Evolutionary conservation across 2,113 vertebrate genomes (phyloP).

Genomic region (Pipra filicauda): DNA sequence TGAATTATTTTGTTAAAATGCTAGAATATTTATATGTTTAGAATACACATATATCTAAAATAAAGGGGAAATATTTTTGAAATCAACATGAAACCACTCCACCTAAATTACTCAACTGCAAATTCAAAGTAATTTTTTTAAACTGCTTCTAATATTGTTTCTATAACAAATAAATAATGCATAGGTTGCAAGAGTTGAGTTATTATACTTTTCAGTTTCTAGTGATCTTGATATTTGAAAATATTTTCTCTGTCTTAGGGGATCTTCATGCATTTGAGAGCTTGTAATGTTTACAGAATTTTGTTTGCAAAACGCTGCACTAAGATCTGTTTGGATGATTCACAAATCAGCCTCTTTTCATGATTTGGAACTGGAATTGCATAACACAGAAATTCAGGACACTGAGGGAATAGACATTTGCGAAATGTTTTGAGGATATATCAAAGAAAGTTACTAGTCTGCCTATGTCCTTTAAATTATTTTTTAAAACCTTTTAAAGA

Average conservation of each 20-base stretch:
- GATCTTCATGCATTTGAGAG: neutral
- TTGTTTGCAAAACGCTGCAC: accelerated
- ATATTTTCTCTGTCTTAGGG: neutral
- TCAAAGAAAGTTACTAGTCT: neutral
- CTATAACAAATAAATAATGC: neutral
- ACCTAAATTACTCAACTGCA: neutral
- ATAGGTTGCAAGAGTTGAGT: neutral
- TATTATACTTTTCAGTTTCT: neutral
- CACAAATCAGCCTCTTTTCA: neutral
- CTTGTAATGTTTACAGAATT: neutral
- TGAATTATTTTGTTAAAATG: neutral
- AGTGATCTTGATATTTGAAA: neutral
- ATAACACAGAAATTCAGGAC: neutral
- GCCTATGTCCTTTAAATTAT: neutral
- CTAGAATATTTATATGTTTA: neutral
- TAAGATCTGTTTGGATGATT: neutral
- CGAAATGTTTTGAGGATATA: neutral
- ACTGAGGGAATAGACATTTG: neutral
- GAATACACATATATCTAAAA: neutral
- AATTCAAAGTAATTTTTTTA: neutral
- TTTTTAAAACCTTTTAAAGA: neutral
- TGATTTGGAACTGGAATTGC: neutral
- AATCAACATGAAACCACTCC: neutral
- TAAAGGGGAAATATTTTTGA: neutral
- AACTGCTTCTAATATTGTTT: neutral